Conservation (phyloP, 2,888 invertebrate genomes). For the Xestia rhomboidea region DNA sequence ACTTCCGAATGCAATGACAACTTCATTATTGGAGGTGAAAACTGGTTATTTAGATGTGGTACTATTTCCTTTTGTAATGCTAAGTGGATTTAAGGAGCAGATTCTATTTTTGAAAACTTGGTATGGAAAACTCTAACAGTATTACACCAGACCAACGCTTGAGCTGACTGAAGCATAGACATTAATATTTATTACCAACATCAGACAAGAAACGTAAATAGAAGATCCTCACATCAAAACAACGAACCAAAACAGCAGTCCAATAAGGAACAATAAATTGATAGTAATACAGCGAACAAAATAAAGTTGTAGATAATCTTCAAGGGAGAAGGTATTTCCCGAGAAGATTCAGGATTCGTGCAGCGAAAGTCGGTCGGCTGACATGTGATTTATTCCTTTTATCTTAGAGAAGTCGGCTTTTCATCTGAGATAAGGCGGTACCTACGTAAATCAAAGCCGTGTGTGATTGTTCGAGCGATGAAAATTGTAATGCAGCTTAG, state of each 20-base stretch:
- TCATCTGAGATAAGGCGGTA: conserved; percentile 81
- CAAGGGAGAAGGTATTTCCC: conserved; percentile 68
- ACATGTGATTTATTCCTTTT: conserved; percentile 88
- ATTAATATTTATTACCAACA: conserved; percentile 13
- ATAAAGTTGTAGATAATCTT: conserved; percentile 70
- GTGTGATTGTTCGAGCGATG: conserved; percentile 79
- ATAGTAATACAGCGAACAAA: conserved; percentile 65
- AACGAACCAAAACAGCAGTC: conserved; percentile 41
- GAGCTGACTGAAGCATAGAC: neutral
- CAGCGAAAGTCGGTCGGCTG: conserved; percentile 84
- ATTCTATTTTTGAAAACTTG: neutral
- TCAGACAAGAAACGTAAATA: conserved; percentile 21
- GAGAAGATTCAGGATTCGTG: conserved; percentile 69
- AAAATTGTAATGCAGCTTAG: conserved; percentile 78
- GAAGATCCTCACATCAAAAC: conserved; percentile 37
- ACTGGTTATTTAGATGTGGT: conserved; percentile 45
- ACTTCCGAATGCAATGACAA: conserved; percentile 79
- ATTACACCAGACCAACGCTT: neutral
- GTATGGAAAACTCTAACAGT: neutral
- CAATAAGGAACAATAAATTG: conserved; percentile 66
- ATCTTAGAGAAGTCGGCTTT: conserved; percentile 83
- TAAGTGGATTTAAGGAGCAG: conserved; percentile 17
- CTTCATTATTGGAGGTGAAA: conserved; percentile 76
- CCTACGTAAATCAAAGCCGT: conserved; percentile 85
- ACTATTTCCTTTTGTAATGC: conserved; percentile 13